Conservation (phyloP, 64 coral and sea anemone genomes). For the Dendrophyllia cribrosa region DNA sequence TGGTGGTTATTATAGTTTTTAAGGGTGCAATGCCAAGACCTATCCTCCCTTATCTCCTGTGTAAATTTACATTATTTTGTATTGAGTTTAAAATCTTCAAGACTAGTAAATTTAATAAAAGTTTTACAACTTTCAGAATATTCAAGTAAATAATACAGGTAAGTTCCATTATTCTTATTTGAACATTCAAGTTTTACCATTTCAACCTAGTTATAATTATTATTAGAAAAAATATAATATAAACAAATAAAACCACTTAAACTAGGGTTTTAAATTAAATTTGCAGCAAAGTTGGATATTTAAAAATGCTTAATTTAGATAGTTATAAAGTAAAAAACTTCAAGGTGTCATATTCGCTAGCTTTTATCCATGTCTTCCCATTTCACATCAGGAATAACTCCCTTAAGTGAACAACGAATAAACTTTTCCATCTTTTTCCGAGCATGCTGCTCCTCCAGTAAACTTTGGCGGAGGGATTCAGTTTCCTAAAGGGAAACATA, state of each 20-base stretch:
- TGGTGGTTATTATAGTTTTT: no score
- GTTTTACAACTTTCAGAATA: no score
- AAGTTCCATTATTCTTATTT: no score
- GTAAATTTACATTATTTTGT: no score
- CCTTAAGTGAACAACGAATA: conserved; percentile 67
- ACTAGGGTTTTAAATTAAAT: not conserved
- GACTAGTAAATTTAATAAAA: no score
- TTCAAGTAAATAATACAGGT: no score
- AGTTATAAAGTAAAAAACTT: not conserved
- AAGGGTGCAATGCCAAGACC: no score
- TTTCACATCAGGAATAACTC: conserved; percentile 70
- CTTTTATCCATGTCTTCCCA: conserved; percentile 77
- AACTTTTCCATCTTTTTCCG: conserved; percentile 84
- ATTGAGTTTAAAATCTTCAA: no score
- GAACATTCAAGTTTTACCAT: not conserved
- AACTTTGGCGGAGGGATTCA: conserved; percentile 63
- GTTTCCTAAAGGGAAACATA: conserved; percentile 60
- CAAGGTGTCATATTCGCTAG: not conserved
- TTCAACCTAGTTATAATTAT: not conserved
- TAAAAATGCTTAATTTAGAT: not conserved
- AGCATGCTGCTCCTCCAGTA: conserved; percentile 63
- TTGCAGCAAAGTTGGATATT: not conserved
- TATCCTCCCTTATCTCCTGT: no score
- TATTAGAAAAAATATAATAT: not conserved
- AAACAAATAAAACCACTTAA: not conserved